Percentiles rank a stretch among this genome's conserved stretches.
phyloP scores from a whole-genome alignment of 2,888 invertebrate genomes.

The Drosophila cognata region DNA sequence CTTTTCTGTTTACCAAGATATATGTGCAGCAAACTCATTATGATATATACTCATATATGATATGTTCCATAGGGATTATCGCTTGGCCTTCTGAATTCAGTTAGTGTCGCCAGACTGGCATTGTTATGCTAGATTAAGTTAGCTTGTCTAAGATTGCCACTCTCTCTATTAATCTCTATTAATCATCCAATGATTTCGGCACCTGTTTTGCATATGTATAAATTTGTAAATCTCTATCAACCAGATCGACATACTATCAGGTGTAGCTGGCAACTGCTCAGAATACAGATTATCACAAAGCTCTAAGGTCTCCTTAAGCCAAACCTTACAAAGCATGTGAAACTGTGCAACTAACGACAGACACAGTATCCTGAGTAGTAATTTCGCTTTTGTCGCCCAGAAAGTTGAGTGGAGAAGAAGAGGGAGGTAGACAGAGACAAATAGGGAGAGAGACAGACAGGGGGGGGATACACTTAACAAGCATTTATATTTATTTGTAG shows the following conservation, averaged over 20 bases:
- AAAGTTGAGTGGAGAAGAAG: background rate
- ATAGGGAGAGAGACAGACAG: too few relatives aligned
- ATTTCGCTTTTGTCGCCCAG: background rate
- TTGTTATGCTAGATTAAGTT: background rate
- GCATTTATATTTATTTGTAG: conserved; percentile 8
- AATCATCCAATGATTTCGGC: background rate
- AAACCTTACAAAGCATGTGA: background rate
- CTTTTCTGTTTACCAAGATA: background rate
- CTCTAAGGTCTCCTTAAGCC: background rate
- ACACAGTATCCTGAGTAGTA: background rate
- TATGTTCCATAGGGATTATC: background rate
- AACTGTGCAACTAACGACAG: background rate
- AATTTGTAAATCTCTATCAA: background rate
- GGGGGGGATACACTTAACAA: conserved; percentile 7
- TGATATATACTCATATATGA: too few relatives aligned
- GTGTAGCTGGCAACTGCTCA: background rate
- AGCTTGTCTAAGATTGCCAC: background rate
- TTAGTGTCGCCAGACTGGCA: background rate
- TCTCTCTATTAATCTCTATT: background rate
- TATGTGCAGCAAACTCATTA: background rate
- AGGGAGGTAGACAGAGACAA: background rate
- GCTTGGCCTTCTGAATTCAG: background rate
- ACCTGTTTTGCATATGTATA: background rate
- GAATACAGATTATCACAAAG: background rate
- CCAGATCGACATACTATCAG: background rate